A percentile compares a stretch with the other conserved stretches of the same genome.
Evolutionary conservation across 1,140 invertebrate genomes (phyloP).

Genomic region (Penaeus chinensis): DNA sequence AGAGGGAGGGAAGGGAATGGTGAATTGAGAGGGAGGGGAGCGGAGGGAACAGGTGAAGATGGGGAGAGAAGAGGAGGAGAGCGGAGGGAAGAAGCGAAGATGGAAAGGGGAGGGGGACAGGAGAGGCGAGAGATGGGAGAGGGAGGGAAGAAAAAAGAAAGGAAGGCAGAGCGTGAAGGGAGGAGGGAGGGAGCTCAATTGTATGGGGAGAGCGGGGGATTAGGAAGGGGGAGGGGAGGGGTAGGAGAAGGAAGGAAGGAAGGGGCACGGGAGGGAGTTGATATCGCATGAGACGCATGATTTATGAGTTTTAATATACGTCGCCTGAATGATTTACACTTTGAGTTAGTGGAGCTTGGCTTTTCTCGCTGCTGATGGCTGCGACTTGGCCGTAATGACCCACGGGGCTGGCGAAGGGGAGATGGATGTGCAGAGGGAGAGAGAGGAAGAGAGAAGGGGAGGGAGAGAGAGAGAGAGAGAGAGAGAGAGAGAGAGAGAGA

Average conservation of each 20-base stretch:
- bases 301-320: too few species aligned
- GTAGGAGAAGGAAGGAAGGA: too few species aligned
- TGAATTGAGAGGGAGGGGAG: not conserved
- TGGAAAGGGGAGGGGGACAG: not conserved
- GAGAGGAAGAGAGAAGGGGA: not conserved
- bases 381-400: not conserved
- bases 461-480: conserved; percentile 9
- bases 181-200: not conserved
- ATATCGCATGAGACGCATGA: too few species aligned
- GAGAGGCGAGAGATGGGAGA: not conserved
- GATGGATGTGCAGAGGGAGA: not conserved
- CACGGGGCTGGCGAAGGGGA: not conserved
- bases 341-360: too few species aligned
- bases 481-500: not conserved
- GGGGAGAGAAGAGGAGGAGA: not conserved
- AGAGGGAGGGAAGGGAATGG: not conserved
- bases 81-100: too few species aligned
- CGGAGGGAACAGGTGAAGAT: not conserved
- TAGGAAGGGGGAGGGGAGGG: not conserved
- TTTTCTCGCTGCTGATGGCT: too few species aligned
- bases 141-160: not conserved
- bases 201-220: not conserved
- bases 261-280: too few species aligned
- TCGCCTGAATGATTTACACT: too few species aligned
- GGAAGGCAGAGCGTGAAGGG: not conserved